A percentile compares a stretch with the other conserved stretches of the same genome.
These are phyloP conservation scores for Heliconius eleuchia DNA, from an alignment of 1,140 invertebrate genomes.

Conservation along the genomic window DNA sequence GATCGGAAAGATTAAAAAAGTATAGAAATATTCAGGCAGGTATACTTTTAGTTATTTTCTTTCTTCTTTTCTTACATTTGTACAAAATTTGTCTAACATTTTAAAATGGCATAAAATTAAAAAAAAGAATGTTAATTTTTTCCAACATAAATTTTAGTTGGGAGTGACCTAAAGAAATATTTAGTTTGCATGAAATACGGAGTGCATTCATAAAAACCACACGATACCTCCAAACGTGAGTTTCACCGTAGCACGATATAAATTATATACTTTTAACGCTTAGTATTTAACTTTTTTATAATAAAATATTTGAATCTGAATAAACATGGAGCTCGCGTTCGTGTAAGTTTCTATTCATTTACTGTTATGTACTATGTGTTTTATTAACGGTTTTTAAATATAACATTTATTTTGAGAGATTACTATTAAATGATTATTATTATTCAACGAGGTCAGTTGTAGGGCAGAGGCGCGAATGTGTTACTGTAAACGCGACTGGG, in stretches of 20 bases:
- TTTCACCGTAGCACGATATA: conserved; percentile 25
- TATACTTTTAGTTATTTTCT: too few relatives aligned
- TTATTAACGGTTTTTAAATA: background rate
- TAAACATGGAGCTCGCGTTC: background rate
- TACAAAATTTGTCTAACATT: conserved; percentile 7
- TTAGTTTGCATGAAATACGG: conserved; percentile 34
- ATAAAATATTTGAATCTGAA: conserved; percentile 3
- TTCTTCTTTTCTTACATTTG: too few relatives aligned
- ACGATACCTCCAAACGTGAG: conserved; percentile 19
- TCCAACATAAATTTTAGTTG: conserved; percentile 16
- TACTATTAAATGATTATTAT: background rate
- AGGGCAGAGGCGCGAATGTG: too few relatives aligned
- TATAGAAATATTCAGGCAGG: background rate
- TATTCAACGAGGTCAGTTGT: background rate
- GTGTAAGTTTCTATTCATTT: background rate
- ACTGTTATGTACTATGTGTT: background rate
- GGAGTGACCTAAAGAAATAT: conserved; percentile 38
- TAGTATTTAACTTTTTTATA: conserved; percentile 12
- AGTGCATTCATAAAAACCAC: conserved; percentile 37
- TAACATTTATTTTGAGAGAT: background rate
- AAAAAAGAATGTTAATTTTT: background rate
- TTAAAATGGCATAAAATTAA: background rate
- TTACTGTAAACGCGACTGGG: too few relatives aligned
- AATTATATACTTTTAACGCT: conserved; percentile 36
- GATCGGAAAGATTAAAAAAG: background rate